Evolutionary conservation across 2,797 vertebrate species (phyloP).

Genomic region (Artibeus jamaicensis): DNA sequence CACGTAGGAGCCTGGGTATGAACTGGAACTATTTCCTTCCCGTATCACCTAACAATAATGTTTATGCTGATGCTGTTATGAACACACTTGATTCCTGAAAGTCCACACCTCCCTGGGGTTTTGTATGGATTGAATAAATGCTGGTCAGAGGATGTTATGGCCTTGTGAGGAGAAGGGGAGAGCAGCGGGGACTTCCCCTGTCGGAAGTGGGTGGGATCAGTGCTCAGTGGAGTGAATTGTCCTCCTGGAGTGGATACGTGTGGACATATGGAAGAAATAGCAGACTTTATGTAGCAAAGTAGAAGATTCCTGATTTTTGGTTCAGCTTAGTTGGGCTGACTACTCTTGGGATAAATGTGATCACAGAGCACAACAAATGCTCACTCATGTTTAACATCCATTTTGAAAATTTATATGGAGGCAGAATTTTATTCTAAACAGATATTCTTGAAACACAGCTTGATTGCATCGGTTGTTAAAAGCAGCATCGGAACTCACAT

Average conservation of each 20-base stretch:
- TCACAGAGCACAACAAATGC: neutral
- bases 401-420: neutral
- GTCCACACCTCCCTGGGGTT: conserved; percentile 54
- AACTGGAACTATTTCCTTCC: conserved; percentile 70
- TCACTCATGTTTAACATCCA: neutral
- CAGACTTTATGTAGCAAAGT: neutral
- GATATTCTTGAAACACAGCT: neutral
- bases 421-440: conserved; percentile 30
- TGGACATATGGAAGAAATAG: neutral
- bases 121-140: conserved; percentile 32
- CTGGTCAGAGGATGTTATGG: conserved; percentile 28
- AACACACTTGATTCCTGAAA: conserved; percentile 35
- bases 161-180: neutral
- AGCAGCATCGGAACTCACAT: neutral
- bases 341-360: neutral
- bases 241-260: neutral
- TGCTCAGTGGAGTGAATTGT: neutral
- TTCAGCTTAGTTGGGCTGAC: neutral
- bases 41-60: conserved; percentile 18
- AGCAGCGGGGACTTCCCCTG: neutral
- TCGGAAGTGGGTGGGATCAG: neutral
- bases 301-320: neutral
- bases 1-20: neutral
- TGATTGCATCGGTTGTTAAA: neutral
- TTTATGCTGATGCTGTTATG: conserved; percentile 57